These are phyloP conservation scores for Nymphalis c-album DNA, from an alignment of 2,888 invertebrate species.

Conservation along the genomic window DNA sequence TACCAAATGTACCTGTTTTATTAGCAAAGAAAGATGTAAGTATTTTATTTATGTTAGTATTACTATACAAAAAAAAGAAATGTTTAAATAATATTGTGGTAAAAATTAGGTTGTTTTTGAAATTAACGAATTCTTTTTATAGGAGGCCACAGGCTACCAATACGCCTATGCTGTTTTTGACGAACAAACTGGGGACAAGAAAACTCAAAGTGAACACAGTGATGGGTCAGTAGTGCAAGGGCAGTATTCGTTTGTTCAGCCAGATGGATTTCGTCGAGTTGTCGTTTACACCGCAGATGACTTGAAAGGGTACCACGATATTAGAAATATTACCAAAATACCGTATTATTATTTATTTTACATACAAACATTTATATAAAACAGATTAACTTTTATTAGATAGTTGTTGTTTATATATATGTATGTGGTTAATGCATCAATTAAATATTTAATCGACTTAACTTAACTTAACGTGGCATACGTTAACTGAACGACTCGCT, in stretches of 20 bases:
- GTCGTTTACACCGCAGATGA: slow-evolving; percentile 80
- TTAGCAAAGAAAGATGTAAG: slow-evolving; percentile 59
- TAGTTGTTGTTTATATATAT: too few species aligned
- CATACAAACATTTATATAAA: too few species aligned
- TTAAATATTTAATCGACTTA: too few species aligned
- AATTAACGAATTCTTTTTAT: slow-evolving; percentile 14
- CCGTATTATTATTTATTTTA: too few species aligned
- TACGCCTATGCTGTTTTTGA: slow-evolving; percentile 80
- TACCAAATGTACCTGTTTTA: slow-evolving; percentile 55
- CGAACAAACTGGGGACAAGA: slow-evolving; percentile 78
- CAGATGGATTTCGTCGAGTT: slow-evolving; percentile 77
- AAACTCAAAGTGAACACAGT: slow-evolving; percentile 76
- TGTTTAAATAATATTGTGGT: too few species aligned
- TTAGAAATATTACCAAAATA: slow-evolving; percentile 11
- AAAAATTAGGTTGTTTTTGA: background rate
- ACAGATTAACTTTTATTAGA: too few species aligned
- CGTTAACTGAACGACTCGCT: too few species aligned
- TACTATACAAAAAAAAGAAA: background rate
- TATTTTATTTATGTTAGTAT: slow-evolving; percentile 28
- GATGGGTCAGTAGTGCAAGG: slow-evolving; percentile 79
- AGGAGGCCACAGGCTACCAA: slow-evolving; percentile 62
- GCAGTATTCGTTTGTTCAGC: slow-evolving; percentile 77
- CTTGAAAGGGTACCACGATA: slow-evolving; percentile 61
- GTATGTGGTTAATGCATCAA: too few species aligned
- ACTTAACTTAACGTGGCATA: too few species aligned